phyloP scores from a whole-genome alignment of 1,140 invertebrate genomes.

The Lucilia sericata region DNA sequence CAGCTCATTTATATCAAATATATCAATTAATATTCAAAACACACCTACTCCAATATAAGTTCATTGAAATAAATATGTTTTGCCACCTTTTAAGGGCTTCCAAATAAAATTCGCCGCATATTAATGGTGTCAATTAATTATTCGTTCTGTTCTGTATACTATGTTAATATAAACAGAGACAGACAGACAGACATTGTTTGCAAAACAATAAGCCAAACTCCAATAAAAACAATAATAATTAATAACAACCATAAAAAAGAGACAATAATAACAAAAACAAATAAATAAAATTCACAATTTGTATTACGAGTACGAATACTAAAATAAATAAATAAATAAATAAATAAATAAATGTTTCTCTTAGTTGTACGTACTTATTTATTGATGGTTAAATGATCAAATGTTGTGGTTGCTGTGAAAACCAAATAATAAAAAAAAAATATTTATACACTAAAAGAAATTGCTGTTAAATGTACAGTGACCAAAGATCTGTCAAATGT shows the following conservation, averaged over 20 bases:
- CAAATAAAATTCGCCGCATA: background rate
- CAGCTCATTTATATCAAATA: background rate
- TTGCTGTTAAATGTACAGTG: too few species aligned
- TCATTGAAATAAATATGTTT: slow-evolving; percentile 2
- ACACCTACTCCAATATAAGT: background rate
- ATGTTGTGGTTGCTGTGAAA: too few species aligned
- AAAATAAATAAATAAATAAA: background rate
- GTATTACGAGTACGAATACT: background rate
- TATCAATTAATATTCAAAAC: background rate
- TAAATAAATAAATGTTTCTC: too few species aligned
- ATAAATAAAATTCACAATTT: background rate
- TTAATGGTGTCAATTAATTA: background rate
- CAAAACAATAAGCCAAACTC: background rate
- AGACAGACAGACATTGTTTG: background rate
- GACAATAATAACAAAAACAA: background rate
- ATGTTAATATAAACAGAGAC: background rate
- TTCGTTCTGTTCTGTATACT: background rate
- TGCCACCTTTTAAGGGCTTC: background rate
- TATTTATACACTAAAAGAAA: too few species aligned
- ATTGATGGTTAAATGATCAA: too few species aligned
- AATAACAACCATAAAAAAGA: background rate
- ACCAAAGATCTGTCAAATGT: too few species aligned
- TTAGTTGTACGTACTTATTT: too few species aligned
- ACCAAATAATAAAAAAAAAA: too few species aligned
- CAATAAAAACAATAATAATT: slow-evolving; percentile 5